These are phyloP conservation scores for Gymnocypris eckloni DNA, from an alignment of 2,797 vertebrate genomes.

Conservation along the genomic window DNA sequence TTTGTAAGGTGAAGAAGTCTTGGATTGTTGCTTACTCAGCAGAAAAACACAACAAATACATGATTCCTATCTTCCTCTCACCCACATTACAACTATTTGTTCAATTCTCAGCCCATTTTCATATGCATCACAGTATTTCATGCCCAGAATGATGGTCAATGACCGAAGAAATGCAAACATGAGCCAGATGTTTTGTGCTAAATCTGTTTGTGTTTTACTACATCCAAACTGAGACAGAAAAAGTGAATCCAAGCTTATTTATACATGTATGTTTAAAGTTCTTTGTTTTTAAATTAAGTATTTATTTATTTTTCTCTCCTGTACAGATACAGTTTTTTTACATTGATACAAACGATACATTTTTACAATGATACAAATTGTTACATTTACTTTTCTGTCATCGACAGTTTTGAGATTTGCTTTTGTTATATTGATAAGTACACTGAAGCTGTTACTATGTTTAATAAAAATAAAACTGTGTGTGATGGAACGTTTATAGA, in stretches of 20 bases:
- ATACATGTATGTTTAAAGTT: background rate
- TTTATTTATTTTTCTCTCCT: background rate
- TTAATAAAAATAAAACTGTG: too few relatives aligned
- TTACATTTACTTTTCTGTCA: too few relatives aligned
- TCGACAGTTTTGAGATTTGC: background rate
- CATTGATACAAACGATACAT: too few relatives aligned
- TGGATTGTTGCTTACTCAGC: background rate
- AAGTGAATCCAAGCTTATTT: background rate
- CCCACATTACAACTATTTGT: background rate
- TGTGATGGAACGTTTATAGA: background rate
- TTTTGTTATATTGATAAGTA: background rate
- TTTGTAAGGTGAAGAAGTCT: background rate
- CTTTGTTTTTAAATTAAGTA: background rate
- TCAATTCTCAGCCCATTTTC: background rate
- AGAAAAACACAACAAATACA: background rate
- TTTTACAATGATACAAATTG: too few relatives aligned
- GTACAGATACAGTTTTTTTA: too few relatives aligned
- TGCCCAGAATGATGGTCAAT: background rate
- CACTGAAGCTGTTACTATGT: background rate
- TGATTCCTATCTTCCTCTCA: background rate
- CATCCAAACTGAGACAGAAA: background rate
- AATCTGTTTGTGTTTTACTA: background rate
- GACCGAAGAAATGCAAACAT: background rate
- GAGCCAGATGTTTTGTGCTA: background rate
- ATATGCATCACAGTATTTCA: background rate